Conservation (phyloP, 1,140 invertebrate species). For the Mizuhopecten yessoensis region DNA sequence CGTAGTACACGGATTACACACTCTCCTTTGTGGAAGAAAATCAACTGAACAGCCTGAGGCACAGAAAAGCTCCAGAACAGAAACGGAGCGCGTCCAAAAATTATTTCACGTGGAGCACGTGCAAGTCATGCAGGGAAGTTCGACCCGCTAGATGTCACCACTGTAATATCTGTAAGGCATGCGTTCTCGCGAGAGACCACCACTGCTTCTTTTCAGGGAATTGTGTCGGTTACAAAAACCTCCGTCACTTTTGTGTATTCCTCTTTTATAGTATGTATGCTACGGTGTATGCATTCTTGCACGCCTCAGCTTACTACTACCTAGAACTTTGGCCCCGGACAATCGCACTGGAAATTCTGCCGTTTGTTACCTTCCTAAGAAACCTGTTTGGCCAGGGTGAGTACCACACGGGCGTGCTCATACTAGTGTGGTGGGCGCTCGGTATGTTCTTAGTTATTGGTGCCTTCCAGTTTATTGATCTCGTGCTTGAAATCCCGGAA, state of each 20-base stretch:
- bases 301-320: neutral
- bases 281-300: neutral
- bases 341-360: neutral
- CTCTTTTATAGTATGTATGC: constrained; percentile 6
- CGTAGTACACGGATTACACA: neutral
- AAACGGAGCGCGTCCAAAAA: neutral
- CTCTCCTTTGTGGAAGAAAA: neutral
- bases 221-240: constrained; percentile 17
- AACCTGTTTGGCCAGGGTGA: neutral
- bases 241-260: neutral
- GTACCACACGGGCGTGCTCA: neutral
- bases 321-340: neutral
- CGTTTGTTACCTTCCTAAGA: neutral
- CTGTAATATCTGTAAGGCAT: neutral
- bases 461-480: constrained; percentile 20
- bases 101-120: neutral
- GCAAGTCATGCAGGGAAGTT: neutral
- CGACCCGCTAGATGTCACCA: constrained; percentile 29
- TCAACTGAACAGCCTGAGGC: neutral
- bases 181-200: constrained; percentile 4
- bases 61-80: neutral
- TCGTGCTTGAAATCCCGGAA: constrained; percentile 1
- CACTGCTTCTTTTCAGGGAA: neutral
- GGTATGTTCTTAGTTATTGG: neutral
- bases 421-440: neutral